A percentile compares a stretch with the other conserved stretches of the same genome.
Evolutionary conservation across 1,140 invertebrate genomes (phyloP).

Genomic region (Macrosteles quadrilineatus): DNA sequence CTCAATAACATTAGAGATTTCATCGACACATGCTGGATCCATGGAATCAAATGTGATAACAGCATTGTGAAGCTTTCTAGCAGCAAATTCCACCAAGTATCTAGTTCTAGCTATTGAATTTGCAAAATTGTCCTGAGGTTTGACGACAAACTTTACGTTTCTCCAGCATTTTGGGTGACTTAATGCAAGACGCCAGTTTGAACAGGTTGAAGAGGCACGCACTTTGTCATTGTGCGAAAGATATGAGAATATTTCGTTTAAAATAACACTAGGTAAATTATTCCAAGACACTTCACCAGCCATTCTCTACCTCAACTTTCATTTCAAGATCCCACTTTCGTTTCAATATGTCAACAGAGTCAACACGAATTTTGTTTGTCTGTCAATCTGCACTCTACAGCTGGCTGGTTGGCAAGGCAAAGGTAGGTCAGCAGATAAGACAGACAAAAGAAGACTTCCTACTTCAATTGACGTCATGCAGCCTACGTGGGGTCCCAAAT

Average conservation of each 20-base stretch:
- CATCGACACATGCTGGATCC: constrained; percentile 47
- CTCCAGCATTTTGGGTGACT: constrained; percentile 64
- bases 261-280: constrained; percentile 61
- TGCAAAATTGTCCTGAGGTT: constrained; percentile 17
- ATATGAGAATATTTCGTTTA: constrained; percentile 64
- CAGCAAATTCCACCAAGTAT: constrained; percentile 52
- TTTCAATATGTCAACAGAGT: too few relatives aligned
- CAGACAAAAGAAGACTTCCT: too few relatives aligned
- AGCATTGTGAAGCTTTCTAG: constrained; percentile 52
- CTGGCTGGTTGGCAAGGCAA: too few relatives aligned
- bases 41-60: constrained; percentile 52
- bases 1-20: constrained; percentile 44
- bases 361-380: too few relatives aligned
- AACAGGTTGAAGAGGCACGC: constrained; percentile 60
- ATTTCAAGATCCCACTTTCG: too few relatives aligned
- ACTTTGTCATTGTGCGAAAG: constrained; percentile 58
- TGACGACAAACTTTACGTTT: constrained; percentile 34
- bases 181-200: constrained; percentile 61
- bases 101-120: constrained; percentile 37
- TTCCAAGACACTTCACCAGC: constrained; percentile 51
- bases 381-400: too few relatives aligned
- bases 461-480: too few relatives aligned
- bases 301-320: constrained; percentile 11
- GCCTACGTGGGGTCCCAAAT: too few relatives aligned
- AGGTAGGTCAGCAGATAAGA: too few relatives aligned